These are phyloP conservation scores for Toxotes chatareus DNA, from an alignment of 2,113 vertebrate species.

Conservation along the genomic window DNA sequence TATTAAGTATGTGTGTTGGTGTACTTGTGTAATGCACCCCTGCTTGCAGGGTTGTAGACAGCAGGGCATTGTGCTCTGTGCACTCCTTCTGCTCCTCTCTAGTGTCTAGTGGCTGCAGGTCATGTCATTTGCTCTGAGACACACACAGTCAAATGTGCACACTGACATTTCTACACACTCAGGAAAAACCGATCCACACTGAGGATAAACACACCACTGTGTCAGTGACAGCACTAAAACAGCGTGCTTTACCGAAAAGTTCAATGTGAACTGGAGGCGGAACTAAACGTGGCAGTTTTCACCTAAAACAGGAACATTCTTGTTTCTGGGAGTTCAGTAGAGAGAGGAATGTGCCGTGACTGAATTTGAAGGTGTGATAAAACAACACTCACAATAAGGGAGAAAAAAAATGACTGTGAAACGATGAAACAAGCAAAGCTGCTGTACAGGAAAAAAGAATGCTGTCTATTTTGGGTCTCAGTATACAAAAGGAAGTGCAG, in stretches of 20 bases:
- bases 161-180: conserved; percentile 47
- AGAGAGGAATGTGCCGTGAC: conserved; percentile 62
- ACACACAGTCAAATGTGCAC: conserved; percentile 47
- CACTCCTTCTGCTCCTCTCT: conserved; percentile 56
- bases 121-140: conserved; percentile 60
- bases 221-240: conserved; percentile 38
- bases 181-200: conserved; percentile 39
- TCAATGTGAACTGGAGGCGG: conserved; percentile 57
- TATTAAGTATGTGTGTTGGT: conserved; percentile 29
- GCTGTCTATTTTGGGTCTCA: conserved; percentile 83
- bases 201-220: conserved; percentile 43
- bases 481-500: conserved; percentile 85
- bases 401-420: conserved; percentile 56
- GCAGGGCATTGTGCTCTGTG: conserved; percentile 38
- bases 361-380: conserved; percentile 79
- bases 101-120: conserved; percentile 63
- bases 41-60: conserved; percentile 53
- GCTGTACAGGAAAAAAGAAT: conserved; percentile 78
- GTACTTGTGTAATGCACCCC: conserved; percentile 12
- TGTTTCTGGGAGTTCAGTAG: conserved; percentile 70
- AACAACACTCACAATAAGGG: conserved; percentile 64
- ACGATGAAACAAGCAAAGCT: conserved; percentile 72
- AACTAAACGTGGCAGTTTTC: conserved; percentile 72
- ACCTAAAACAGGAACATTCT: conserved; percentile 76
- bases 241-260: conserved; percentile 49